phyloP scores from a whole-genome alignment of 2,888 invertebrate genomes.

The Ctena decussata region DNA sequence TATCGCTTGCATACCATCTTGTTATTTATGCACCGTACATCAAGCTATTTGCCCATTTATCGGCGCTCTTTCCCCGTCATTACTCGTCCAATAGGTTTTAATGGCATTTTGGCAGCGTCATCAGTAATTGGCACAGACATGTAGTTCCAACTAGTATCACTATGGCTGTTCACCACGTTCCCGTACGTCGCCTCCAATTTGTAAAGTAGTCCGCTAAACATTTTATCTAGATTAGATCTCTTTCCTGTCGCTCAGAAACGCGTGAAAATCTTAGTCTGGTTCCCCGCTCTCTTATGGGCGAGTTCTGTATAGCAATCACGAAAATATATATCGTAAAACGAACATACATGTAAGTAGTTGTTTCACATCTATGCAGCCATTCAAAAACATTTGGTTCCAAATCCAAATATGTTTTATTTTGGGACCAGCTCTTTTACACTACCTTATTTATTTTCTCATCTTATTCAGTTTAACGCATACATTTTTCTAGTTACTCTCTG shows the following conservation, averaged over 20 bases:
- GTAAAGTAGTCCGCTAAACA: slow-evolving; percentile 37
- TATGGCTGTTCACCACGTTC: not conserved
- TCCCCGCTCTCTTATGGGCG: not conserved
- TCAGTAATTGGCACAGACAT: not conserved
- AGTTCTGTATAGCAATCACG: too few relatives aligned
- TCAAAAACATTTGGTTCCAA: too few relatives aligned
- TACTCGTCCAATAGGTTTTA: not conserved
- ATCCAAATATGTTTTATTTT: too few relatives aligned
- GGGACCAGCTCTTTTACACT: too few relatives aligned
- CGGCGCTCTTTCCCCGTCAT: not conserved
- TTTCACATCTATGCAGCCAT: too few relatives aligned
- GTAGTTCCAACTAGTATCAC: not conserved
- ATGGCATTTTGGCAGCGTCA: not conserved
- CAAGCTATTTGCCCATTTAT: not conserved
- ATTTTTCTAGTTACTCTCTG: too few relatives aligned
- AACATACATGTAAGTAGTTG: too few relatives aligned
- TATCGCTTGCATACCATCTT: not conserved
- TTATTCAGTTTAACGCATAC: too few relatives aligned
- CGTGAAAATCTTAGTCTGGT: not conserved
- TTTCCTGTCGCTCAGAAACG: not conserved
- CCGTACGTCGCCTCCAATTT: slow-evolving; percentile 53
- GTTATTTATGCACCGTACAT: not conserved
- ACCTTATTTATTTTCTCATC: too few relatives aligned
- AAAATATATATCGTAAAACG: too few relatives aligned
- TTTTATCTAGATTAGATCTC: slow-evolving; percentile 60